Base-by-base conservation (phyloP, 2,888 invertebrate species). In the Calliphora vomitoria region DNA sequence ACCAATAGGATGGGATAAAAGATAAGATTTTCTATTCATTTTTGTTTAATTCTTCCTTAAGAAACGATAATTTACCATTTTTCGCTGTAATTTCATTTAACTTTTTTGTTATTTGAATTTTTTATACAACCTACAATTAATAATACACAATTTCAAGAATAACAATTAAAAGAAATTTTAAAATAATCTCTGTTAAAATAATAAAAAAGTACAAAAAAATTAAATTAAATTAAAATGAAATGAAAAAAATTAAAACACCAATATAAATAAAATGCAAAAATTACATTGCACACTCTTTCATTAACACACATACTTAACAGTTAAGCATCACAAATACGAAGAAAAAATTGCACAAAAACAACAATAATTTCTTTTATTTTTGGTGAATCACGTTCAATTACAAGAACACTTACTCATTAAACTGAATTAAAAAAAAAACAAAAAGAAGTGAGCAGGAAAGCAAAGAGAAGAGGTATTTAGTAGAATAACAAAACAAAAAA, bases 331-430 rank as follows among this genome's bases (percentile, higher is more conserved):
- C 25, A 25, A 25, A 25, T 25, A 25, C 25, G 1, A 25, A 25
- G 25, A 25, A 25, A 25, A 25, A 25, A 25, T 2, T 25, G 25
- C 25, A 60, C 18, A 62, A 55, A 1, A 64, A 85, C 31, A 72
- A 66, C 18, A 53, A 53, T 53, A 60, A 74, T 64, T 72, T 72
- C 55, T 62, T 84, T 60, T 41, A 53, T 71, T 85, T 85, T 81
- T 87, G 82, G 85, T 88, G 88, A 88, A 87, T 88, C 88, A 88
- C 58, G 82, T 88, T 85, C 81, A 88, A 88, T 87, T 85, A 82
- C 86, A 86, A 80, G 79, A 82, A 75, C 74, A 85, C 58, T 82
- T 75, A 68, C 66, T 74, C 44, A 80, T 72, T 75, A 41, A 69
- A 76, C 31, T 53, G 1, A 50, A 41, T 60, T 41, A 50, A 25